Percentiles rank a stretch among this genome's conserved stretches.
Evolutionary conservation across 2,113 vertebrate species (phyloP).

Genomic region (Saguinus midas): DNA sequence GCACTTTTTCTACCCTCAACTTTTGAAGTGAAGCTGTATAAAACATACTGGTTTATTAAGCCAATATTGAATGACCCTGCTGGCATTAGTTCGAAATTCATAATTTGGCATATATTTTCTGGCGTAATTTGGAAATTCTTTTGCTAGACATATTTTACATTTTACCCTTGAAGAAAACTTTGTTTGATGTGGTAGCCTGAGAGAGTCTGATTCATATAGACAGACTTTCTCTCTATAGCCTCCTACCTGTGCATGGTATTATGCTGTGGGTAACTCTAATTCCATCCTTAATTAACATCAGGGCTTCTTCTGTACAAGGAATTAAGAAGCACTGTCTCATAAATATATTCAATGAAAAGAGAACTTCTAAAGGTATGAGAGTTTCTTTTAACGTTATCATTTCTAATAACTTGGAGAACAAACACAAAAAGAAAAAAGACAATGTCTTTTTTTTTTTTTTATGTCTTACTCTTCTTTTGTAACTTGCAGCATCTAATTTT

Average conservation of each 20-base stretch:
- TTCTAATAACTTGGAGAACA: slow-evolving; percentile 32
- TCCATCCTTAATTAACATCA: not conserved
- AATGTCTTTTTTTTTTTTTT: not conserved
- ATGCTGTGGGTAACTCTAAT: not conserved
- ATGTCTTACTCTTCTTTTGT: not conserved
- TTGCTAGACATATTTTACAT: not conserved
- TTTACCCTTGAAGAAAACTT: not conserved
- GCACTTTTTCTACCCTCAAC: not conserved
- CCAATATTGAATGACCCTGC: not conserved
- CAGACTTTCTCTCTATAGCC: not conserved
- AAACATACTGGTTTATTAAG: not conserved
- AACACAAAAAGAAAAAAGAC: not conserved
- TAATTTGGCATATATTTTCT: not conserved
- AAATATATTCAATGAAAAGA: slow-evolving; percentile 7
- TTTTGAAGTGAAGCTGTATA: not conserved
- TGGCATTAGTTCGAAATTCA: slow-evolving; percentile 26
- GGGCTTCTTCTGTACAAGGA: not conserved
- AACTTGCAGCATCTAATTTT: not conserved
- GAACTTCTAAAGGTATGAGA: not conserved
- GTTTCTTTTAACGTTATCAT: not conserved
- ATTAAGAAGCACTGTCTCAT: not conserved
- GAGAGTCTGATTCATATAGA: not conserved
- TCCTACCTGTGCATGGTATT: not conserved
- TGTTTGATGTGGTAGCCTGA: slow-evolving; percentile 32
- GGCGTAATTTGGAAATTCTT: slow-evolving; percentile 31